phyloP scores from a whole-genome alignment of 2,797 vertebrate species.

The Brachymystax lenok region DNA sequence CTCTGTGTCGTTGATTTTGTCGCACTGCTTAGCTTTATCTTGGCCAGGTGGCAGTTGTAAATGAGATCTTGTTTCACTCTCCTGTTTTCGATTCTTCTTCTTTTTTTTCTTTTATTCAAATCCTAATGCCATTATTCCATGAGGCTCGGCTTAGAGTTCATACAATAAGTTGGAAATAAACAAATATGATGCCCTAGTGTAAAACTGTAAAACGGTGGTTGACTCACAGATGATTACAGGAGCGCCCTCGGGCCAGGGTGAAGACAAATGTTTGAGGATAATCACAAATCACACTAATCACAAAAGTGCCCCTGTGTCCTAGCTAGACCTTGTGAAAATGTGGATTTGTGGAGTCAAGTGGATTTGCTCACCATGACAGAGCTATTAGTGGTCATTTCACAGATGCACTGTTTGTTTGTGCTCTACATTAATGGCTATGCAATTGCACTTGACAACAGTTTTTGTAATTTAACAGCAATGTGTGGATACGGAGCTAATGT shows the following conservation, averaged over 20 bases:
- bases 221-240: slow-evolving; percentile 64
- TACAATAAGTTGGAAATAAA: slow-evolving; percentile 44
- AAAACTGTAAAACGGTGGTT: slow-evolving; percentile 58
- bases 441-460: slow-evolving; percentile 62
- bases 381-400: slow-evolving; percentile 74
- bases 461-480: slow-evolving; percentile 49
- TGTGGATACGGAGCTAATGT: slow-evolving; percentile 53
- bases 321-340: slow-evolving; percentile 60
- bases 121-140: not conserved
- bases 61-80: not conserved
- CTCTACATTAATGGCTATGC: slow-evolving; percentile 59
- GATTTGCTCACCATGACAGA: slow-evolving; percentile 64
- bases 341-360: slow-evolving; percentile 72
- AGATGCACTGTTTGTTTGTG: slow-evolving; percentile 62
- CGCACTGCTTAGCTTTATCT: too few relatives aligned
- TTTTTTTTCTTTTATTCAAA: not conserved
- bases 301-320: slow-evolving; percentile 61
- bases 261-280: slow-evolving; percentile 55
- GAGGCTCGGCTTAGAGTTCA: not conserved
- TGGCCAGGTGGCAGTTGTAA: too few relatives aligned
- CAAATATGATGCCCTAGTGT: slow-evolving; percentile 42
- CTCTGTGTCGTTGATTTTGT: too few relatives aligned
- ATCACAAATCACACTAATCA: slow-evolving; percentile 63
- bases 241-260: slow-evolving; percentile 55
- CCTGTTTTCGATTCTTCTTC: not conserved